Percentiles rank a stretch among this genome's conserved stretches.
Conservation (phyloP, 2,888 invertebrate species). For the Acleris cristana region DNA sequence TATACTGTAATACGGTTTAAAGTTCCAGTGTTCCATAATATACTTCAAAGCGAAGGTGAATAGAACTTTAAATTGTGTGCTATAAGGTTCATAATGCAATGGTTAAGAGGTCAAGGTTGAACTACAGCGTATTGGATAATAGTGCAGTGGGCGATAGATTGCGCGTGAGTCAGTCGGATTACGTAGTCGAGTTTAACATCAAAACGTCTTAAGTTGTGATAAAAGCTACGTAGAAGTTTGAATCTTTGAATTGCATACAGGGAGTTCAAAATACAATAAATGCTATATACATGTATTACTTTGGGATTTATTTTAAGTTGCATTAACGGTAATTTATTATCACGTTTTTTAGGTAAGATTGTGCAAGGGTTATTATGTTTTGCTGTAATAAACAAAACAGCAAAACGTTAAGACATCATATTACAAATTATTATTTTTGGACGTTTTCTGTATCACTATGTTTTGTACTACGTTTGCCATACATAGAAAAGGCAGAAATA, state of each 20-base stretch:
- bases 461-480: too few species aligned
- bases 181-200: not conserved
- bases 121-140: slow-evolving; percentile 50
- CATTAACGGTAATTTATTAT: too few species aligned
- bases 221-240: not conserved
- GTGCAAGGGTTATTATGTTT: too few species aligned
- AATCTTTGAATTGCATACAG: too few species aligned
- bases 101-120: not conserved
- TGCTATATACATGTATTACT: too few species aligned
- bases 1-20: not conserved
- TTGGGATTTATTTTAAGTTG: too few species aligned
- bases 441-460: too few species aligned
- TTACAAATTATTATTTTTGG: too few species aligned
- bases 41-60: not conserved
- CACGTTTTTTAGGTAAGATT: too few species aligned
- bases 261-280: not conserved
- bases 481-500: too few species aligned
- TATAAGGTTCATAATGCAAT: slow-evolving; percentile 11
- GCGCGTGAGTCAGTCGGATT: slow-evolving; percentile 50
- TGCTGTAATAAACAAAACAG: too few species aligned
- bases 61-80: not conserved
- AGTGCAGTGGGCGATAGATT: slow-evolving; percentile 57
- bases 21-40: not conserved
- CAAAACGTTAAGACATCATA: too few species aligned
- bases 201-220: not conserved